Evolutionary conservation across 30 jellyfish, hydroid and myxozoan genomes (phyloP), one percentile per base, ranked within the genome.

Genomic region (Euphysa ruthae): DNA sequence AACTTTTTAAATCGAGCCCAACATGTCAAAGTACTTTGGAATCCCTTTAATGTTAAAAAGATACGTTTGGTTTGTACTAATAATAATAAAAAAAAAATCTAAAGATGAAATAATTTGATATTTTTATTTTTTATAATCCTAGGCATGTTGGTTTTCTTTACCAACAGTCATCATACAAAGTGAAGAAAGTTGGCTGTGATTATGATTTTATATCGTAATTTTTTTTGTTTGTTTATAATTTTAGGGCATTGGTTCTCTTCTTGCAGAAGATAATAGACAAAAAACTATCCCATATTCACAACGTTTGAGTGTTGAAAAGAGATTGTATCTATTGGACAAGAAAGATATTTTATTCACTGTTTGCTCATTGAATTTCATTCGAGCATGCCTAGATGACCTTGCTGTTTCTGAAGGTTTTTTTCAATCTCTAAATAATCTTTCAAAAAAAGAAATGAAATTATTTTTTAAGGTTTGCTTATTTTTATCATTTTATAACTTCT

Each of bases 311-410:
- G 25, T 68, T 14, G 80, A 68, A 30, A 68, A 49, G 25, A 58
- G 49, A 31, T 30, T 68, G 20, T 68, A 43, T 29, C 32, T 68
- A 52, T 16, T 68, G 43, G 71, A 68, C 29, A 68, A 42, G 50
- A 31, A 31, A 49, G 73, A 44, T 23, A 34, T 21, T 20, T 50
- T 68, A 25, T 52, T 42, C 46, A 19, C 50, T 26, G 80, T 68
- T 6, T 68, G 80, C 49, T 43, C 80, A 20, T 43, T 44, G 26
- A 68, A 68, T 24, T 68, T 68, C 34, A 43, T 68, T 12, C 75
- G 80, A 16, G 26, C 27, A 20, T 68, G 75, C 27, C 73, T 68
- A 20, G 80, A 68, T 68, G 80, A 52, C 26, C 20, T 29, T 14
- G 19, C 31, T 18, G 21, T 63, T 33, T 63, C 77, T 8, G 46